Conservation (phyloP, 2,113 vertebrate genomes). For the Mus musculus region GRCm39 chr9:105557001-105557500, state of each 20-base stretch:
- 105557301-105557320: not conserved
- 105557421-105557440: not conserved
- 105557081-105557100: not conserved
- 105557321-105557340: not conserved
- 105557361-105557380: not conserved
- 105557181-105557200: not conserved
- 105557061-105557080: not conserved
- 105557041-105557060: not conserved
- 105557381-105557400: not conserved
- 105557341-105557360: not conserved
- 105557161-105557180: not conserved
- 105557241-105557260: not conserved
- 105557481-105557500: not conserved
- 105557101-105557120: not conserved
- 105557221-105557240: not conserved
- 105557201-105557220: not conserved
- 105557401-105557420: not conserved
- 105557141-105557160: too few species aligned
- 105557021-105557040: not conserved
- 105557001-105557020: not conserved
- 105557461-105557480: not conserved
- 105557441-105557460: not conserved
- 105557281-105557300: not conserved
- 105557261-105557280: not conserved
- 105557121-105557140: not conserved